A percentile compares a stretch with the other conserved stretches of the same genome.
phyloP scores from a whole-genome alignment of 2,888 invertebrate genomes.

The Leptinotarsa tumamoca region DNA sequence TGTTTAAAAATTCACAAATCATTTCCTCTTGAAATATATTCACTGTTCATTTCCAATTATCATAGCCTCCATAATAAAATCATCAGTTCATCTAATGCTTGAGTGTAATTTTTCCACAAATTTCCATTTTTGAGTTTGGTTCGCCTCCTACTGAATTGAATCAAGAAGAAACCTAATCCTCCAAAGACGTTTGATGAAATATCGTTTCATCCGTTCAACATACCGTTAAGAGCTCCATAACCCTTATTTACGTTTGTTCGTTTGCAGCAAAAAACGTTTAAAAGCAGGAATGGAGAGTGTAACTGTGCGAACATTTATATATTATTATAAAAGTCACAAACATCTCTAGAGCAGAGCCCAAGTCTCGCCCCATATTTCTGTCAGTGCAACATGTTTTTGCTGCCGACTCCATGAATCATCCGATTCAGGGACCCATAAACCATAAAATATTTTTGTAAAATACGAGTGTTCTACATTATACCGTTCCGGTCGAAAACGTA shows the following conservation, averaged over 20 bases:
- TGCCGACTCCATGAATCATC: constrained; percentile 60
- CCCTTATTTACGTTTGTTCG: constrained; percentile 25
- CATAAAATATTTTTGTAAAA: constrained; percentile 28
- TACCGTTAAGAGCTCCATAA: constrained; percentile 20
- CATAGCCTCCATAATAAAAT: no score
- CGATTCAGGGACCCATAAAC: constrained; percentile 28
- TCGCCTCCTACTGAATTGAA: no score
- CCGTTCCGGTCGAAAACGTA: constrained; percentile 13
- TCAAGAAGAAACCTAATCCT: background rate
- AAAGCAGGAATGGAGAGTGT: constrained; percentile 32
- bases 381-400: constrained; percentile 65
- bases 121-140: no score
- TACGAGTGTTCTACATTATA: constrained; percentile 28
- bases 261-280: constrained; percentile 30
- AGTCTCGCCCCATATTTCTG: constrained; percentile 61
- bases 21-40: no score
- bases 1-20: no score
- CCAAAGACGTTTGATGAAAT: background rate
- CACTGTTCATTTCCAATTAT: no score
- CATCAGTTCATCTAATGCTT: no score
- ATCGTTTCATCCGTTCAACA: constrained; percentile 8
- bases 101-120: no score
- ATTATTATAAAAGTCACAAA: constrained; percentile 64
- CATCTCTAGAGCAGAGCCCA: constrained; percentile 59
- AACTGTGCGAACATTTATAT: constrained; percentile 58